Conservation (phyloP, 1,140 invertebrate genomes). For the Phortica variegata region DNA sequence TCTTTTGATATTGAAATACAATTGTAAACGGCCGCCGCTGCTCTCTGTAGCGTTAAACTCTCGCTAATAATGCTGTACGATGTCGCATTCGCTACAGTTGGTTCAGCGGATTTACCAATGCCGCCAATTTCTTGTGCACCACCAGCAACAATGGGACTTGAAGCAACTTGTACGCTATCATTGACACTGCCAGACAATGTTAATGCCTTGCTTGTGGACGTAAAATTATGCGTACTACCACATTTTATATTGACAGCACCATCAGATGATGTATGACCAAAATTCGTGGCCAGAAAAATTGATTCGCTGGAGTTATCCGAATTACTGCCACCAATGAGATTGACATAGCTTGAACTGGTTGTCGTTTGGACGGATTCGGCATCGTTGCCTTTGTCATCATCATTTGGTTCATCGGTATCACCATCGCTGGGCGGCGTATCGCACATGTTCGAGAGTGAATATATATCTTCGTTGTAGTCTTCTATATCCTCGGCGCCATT, state of each 20-base stretch:
- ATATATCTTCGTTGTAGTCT: constrained; percentile 44
- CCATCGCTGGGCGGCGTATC: constrained; percentile 36
- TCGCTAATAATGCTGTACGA: constrained; percentile 31
- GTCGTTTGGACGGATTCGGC: constrained; percentile 18
- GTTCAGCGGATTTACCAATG: not conserved
- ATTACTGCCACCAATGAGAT: no score
- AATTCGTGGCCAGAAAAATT: no score
- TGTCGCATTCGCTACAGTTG: not conserved
- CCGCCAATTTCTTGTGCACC: not conserved
- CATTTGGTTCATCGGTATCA: not conserved
- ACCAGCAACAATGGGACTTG: not conserved
- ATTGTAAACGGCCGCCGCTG: constrained; percentile 45
- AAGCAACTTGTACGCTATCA: no score
- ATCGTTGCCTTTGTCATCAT: constrained; percentile 1
- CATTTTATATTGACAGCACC: constrained; percentile 2
- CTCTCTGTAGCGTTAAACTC: constrained; percentile 39
- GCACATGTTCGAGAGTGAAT: constrained; percentile 38
- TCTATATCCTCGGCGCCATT: constrained; percentile 52
- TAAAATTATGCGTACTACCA: no score
- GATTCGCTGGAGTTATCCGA: not conserved
- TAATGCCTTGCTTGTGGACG: not conserved
- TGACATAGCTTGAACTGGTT: not conserved
- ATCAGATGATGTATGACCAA: constrained; percentile 13
- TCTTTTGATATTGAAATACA: constrained; percentile 34
- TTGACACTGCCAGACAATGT: not conserved